Evolutionary conservation across 2,888 invertebrate species (phyloP).

Genomic region (Cryptus viduatorius): DNA sequence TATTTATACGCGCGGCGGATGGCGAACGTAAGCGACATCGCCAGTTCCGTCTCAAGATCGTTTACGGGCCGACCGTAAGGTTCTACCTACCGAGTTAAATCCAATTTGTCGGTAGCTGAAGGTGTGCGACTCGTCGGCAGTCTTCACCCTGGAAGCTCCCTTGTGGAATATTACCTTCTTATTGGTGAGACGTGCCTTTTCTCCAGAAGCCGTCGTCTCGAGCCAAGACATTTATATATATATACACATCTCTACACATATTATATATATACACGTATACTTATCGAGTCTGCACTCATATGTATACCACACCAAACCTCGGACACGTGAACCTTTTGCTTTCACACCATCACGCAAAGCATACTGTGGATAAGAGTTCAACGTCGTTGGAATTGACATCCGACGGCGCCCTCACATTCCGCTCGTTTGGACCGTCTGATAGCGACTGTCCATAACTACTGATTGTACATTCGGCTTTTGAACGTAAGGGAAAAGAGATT

Average conservation of each 20-base stretch:
- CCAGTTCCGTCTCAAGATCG: constrained; percentile 58
- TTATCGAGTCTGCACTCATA: constrained; percentile 16
- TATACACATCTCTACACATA: background rate
- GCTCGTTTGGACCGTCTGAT: constrained; percentile 49
- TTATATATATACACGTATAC: constrained; percentile 3
- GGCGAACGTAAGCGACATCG: constrained; percentile 47
- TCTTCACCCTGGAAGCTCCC: constrained; percentile 46
- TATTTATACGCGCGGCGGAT: constrained; percentile 13
- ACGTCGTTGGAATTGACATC: constrained; percentile 59
- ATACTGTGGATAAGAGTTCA: constrained; percentile 35
- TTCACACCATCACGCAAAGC: background rate
- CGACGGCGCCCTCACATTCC: constrained; percentile 39
- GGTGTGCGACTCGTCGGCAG: constrained; percentile 43
- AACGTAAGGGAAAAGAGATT: constrained; percentile 34
- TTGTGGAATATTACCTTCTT: constrained; percentile 66
- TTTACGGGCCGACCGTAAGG: constrained; percentile 60
- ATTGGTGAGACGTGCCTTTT: constrained; percentile 66
- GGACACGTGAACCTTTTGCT: constrained; percentile 30
- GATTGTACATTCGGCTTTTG: constrained; percentile 25
- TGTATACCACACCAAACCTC: constrained; percentile 2
- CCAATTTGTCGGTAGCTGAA: constrained; percentile 64
- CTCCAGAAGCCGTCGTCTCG: background rate
- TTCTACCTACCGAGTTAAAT: constrained; percentile 61
- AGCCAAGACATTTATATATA: constrained; percentile 30
- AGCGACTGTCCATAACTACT: constrained; percentile 49